Conservation (phyloP, 2,113 vertebrate genomes). For the Paramisgurnus dabryanus region DNA sequence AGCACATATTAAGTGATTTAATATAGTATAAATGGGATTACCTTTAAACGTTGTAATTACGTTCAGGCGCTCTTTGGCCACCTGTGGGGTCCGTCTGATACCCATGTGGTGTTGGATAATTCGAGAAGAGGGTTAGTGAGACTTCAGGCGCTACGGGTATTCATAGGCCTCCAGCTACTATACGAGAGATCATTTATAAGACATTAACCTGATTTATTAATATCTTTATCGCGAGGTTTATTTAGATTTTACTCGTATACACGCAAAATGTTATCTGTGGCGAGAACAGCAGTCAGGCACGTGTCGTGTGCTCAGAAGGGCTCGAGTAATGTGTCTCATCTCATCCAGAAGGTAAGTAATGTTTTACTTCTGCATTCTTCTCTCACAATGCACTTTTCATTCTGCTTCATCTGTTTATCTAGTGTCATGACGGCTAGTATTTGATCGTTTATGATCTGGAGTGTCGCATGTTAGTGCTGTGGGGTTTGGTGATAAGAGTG, state of each 20-base stretch:
- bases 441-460: background rate
- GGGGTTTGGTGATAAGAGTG: background rate
- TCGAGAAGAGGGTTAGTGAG: slow-evolving; percentile 11
- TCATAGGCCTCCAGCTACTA: background rate
- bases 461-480: background rate
- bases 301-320: slow-evolving; percentile 50
- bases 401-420: background rate
- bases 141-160: background rate
- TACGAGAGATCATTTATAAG: background rate
- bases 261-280: slow-evolving; percentile 67
- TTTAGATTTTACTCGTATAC: background rate
- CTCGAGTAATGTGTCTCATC: slow-evolving; percentile 57
- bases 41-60: background rate
- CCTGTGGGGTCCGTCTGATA: slow-evolving; percentile 6
- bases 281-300: slow-evolving; percentile 65
- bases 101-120: slow-evolving; percentile 41
- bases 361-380: background rate
- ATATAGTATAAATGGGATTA: background rate
- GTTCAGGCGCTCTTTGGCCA: background rate
- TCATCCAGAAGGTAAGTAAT: slow-evolving; percentile 67
- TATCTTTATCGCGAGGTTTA: background rate
- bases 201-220: background rate
- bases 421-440: background rate
- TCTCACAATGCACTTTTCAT: background rate
- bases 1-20: background rate